Conservation (phyloP, 1,140 invertebrate genomes). For the Forficula auricularia region DNA sequence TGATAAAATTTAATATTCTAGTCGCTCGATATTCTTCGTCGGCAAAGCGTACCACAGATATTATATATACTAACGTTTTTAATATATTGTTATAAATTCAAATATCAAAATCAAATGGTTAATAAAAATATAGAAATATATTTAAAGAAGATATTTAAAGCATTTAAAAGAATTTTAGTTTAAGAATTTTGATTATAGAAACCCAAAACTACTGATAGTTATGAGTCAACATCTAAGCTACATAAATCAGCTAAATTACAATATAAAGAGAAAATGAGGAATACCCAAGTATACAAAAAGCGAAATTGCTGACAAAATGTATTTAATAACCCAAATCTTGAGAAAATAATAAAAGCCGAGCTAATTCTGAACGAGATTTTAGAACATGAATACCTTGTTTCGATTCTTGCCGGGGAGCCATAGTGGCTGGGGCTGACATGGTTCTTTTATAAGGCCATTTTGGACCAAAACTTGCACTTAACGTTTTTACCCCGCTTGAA, state of each 20-base stretch:
- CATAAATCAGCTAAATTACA: neutral
- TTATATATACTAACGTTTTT: no score
- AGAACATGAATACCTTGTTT: conserved; percentile 42
- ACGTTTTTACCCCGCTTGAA: conserved; percentile 48
- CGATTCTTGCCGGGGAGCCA: conserved; percentile 54
- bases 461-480: conserved; percentile 75
- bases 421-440: conserved; percentile 72
- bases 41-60: no score
- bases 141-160: no score
- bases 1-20: no score
- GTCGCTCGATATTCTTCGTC: no score
- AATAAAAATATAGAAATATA: no score
- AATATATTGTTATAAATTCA: no score
- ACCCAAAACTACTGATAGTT: conserved; percentile 1
- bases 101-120: no score
- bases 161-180: no score
- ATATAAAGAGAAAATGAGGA: no score
- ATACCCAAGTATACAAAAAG: neutral
- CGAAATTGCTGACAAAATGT: neutral
- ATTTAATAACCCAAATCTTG: neutral
- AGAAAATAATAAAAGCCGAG: neutral
- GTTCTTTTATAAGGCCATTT: conserved; percentile 93
- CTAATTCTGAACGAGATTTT: neutral
- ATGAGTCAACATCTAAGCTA: neutral
- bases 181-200: conserved; percentile 1